Evolutionary conservation across 1,140 invertebrate genomes (phyloP).

Genomic region (Psix sp.): DNA sequence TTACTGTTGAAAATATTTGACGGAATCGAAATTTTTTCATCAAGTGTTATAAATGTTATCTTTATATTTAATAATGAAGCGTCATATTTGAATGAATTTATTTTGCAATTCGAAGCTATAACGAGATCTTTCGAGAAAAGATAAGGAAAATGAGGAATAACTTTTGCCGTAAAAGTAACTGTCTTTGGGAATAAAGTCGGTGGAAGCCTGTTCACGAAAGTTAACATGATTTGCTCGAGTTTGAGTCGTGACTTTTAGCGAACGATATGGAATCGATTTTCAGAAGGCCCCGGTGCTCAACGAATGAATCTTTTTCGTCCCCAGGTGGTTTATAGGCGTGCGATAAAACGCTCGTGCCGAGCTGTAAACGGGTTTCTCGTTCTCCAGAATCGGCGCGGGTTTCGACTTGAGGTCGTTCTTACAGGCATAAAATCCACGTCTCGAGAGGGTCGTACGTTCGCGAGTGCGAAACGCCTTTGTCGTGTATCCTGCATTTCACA

Average conservation of each 20-base stretch:
- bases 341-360: constrained; percentile 56
- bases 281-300: constrained; percentile 23
- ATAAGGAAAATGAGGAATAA: no score
- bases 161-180: not conserved
- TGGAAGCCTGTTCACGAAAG: constrained; percentile 2
- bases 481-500: constrained; percentile 40
- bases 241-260: constrained; percentile 33
- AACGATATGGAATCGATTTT: constrained; percentile 42
- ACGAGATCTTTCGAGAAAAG: no score
- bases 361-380: constrained; percentile 53
- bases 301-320: constrained; percentile 43
- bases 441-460: constrained; percentile 47
- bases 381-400: constrained; percentile 40
- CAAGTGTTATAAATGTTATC: no score
- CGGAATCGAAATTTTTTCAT: no score
- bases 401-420: constrained; percentile 46
- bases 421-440: constrained; percentile 42
- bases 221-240: constrained; percentile 30
- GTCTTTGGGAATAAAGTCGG: no score
- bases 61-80: no score
- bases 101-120: no score
- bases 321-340: constrained; percentile 50
- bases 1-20: no score
- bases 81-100: no score
- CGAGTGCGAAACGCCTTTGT: constrained; percentile 50